Conservation (phyloP, 2,797 vertebrate species). For the Petrocephalus schoutedeni region DNA sequence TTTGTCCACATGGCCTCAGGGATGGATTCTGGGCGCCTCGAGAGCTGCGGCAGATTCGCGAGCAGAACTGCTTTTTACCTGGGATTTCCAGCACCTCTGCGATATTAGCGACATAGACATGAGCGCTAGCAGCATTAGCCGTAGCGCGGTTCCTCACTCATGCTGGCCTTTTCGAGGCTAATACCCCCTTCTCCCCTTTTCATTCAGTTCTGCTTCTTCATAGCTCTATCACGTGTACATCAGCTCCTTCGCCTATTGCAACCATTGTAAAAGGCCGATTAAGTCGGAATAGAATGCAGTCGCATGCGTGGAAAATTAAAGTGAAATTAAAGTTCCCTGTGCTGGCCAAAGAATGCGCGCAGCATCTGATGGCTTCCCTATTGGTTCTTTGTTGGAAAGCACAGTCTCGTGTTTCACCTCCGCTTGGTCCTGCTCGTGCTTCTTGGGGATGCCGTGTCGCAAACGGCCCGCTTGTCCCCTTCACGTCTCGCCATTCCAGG, state of each 20-base stretch:
- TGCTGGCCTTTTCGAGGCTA: background rate
- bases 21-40: background rate
- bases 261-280: background rate
- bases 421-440: background rate
- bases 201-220: background rate
- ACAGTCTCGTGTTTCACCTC: background rate
- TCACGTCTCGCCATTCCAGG: slow-evolving; percentile 59
- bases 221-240: background rate
- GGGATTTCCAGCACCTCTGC: background rate
- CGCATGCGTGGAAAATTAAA: background rate
- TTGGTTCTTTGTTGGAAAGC: background rate
- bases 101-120: background rate
- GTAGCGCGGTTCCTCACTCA: background rate
- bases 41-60: background rate
- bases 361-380: background rate
- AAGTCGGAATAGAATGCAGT: background rate
- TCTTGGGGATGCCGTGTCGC: background rate
- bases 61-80: background rate
- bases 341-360: too few relatives aligned
- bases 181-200: background rate
- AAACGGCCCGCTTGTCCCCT: background rate
- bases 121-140: background rate
- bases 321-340: background rate
- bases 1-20: background rate
- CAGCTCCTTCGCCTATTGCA: background rate